phyloP scores from a whole-genome alignment of 2,113 vertebrate species.

The Mesitornis unicolor region DNA sequence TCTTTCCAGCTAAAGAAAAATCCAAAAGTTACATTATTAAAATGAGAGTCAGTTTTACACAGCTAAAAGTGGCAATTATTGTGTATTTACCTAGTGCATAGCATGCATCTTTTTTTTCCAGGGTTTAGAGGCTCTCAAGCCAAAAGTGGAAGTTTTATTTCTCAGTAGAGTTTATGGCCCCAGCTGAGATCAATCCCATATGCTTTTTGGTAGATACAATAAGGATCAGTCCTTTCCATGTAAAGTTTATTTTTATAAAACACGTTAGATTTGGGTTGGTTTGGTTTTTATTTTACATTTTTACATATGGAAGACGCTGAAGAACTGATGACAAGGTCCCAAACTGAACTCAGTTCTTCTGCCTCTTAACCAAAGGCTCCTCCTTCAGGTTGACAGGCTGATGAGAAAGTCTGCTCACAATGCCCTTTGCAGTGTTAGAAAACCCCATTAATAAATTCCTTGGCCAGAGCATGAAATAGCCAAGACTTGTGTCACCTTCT shows the following conservation, averaged over 20 bases:
- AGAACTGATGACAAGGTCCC: neutral
- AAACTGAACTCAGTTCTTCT: neutral
- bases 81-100: neutral
- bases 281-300: neutral
- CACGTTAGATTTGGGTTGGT: neutral
- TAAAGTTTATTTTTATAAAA: neutral
- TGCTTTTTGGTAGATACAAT: neutral
- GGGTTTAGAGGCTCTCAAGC: neutral
- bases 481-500: neutral
- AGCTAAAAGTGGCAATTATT: neutral
- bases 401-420: neutral
- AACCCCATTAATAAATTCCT: neutral
- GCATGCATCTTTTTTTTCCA: neutral
- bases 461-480: neutral
- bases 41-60: neutral
- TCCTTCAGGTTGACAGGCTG: neutral
- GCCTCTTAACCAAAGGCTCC: neutral
- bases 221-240: neutral
- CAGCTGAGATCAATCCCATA: neutral
- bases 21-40: neutral
- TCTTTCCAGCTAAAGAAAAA: constrained; percentile 77
- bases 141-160: neutral
- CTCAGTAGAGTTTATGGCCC: accelerated
- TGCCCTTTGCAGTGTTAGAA: neutral
- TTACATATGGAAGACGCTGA: neutral